Evolutionary conservation across 1,140 invertebrate species (phyloP), one percentile per base, ranked within the genome.

Genomic region (Proctacanthus coquilletti): DNA sequence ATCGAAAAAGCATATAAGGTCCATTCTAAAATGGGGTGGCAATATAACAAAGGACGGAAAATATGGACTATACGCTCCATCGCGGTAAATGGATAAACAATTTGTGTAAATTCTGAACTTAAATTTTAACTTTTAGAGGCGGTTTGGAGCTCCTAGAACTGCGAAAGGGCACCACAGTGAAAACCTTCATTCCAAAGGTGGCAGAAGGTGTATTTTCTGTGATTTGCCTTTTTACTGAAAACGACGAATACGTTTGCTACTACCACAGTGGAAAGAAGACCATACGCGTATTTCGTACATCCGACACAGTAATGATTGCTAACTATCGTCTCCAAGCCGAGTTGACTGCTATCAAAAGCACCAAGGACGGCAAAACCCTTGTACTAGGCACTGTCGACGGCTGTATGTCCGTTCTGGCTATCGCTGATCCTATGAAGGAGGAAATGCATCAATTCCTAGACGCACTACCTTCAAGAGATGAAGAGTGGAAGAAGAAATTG

Each of bases 201-300:
- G 91, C 92, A 6, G 93, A 98, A 63, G 94, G 94, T 3, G 92
- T 98, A 0, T 97, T 97, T 57, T 88, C 83, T 10, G 87, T 97
- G 17, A 85, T 91, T 44, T 87, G 86, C 33, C 77, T 85, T 63
- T 98, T 98, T 55, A 95, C 89, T 25, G 79, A 80, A 43, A 92
- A 82, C 8, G 88, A 96, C 50, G 79, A 92, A 46, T 95, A 98
- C 49, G 91, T 97, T 4, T 68, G 96, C 3, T 98, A 98, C 58
- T 97, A 97, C 50, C 92, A 97, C 54, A 91, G 86, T 46, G 55
- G 55, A 0, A 75, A 83, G 43, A 87, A 93, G 64, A 96, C 91
- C 6, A 70, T 96, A 32, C 69, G 88, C 40, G 80, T 94, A 5
- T 96, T 95, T 59, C 77, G 88, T 49, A 80, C 86, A 3, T 62